Base-by-base conservation (phyloP, 2,888 invertebrate genomes). In the Coleophora flavipennella region DNA sequence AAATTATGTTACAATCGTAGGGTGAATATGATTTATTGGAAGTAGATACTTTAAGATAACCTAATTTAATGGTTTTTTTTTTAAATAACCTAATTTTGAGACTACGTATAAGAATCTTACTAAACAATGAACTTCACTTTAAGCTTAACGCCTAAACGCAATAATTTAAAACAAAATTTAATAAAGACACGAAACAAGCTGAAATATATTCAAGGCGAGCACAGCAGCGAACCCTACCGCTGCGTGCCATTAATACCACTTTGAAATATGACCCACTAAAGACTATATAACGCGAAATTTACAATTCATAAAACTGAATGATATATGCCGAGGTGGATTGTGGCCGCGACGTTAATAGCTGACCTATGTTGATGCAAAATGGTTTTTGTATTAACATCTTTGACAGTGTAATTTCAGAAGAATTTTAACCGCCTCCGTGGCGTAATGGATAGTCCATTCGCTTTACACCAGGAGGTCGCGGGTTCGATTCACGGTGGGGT, bases 261-360 rank as follows among this genome's bases (percentile, higher is more conserved):
- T 20, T 79, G 77, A 81, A 74, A 74, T 76, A 79, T 73, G 64
- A 66, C 77, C 62, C 72, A 76, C 77, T 80, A 80, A 81, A 80
- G 75, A 81, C 78, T 75, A 67, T 78, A 80, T 79, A 79, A 77
- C 73, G 76, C 70, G 58, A 75, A 81, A 81, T 81, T 81, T 81
- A 83, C 80, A 81, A 83, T 81, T 81, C 83, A 83, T 83, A 81
- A 80, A 81, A 78, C 70, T 57, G 64, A 70, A 74, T 81, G 80
- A 79, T 80, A 76, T 77, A 83, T 56, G 65, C 59, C 46, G 53
- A 57, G 58, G 66, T 62, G 59, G 62, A 71, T 67, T 59, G 64
- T 54, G 42, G 50, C 48, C 50, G 48, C 49, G 55, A 57, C 60
- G 48, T 62, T 66, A 53, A 55, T 43, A 40, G 41, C 20, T 13